Conservation (phyloP, 2,113 vertebrate species). For the Anguilla japonica region DNA sequence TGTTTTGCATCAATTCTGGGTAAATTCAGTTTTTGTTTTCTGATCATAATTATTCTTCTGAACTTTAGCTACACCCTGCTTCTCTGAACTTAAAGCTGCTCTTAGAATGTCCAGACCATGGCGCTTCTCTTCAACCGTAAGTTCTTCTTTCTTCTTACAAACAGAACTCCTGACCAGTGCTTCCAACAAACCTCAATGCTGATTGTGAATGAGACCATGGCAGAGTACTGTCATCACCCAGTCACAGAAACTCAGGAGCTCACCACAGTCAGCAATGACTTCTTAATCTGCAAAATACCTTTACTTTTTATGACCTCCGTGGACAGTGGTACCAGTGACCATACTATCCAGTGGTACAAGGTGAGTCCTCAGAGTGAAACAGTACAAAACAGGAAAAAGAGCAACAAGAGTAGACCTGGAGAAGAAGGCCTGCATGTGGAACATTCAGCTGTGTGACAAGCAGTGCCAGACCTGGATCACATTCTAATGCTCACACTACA, state of each 20-base stretch:
- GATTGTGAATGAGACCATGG: constrained; percentile 33
- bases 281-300: constrained; percentile 72
- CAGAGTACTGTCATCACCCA: constrained; percentile 44
- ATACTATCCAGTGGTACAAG: constrained; percentile 79
- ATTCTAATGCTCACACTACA: no score
- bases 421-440: no score
- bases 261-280: constrained; percentile 34
- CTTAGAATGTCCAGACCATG: no score
- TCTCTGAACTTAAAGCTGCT: no score
- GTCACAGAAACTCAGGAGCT: accelerated
- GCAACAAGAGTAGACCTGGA: no score
- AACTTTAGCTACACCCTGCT: no score
- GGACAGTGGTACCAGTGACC: no score
- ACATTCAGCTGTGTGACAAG: no score
- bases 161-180: constrained; percentile 58
- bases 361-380: constrained; percentile 55
- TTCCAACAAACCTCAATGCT: constrained; percentile 50
- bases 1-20: no score
- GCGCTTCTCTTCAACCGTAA: background rate
- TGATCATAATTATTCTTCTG: no score
- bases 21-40: no score
- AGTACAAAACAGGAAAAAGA: background rate
- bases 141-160: background rate
- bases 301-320: constrained; percentile 59
- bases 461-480: no score